These are phyloP conservation scores for Drosophila tripunctata DNA, from an alignment of 2,888 invertebrate genomes.

Conservation along the genomic window DNA sequence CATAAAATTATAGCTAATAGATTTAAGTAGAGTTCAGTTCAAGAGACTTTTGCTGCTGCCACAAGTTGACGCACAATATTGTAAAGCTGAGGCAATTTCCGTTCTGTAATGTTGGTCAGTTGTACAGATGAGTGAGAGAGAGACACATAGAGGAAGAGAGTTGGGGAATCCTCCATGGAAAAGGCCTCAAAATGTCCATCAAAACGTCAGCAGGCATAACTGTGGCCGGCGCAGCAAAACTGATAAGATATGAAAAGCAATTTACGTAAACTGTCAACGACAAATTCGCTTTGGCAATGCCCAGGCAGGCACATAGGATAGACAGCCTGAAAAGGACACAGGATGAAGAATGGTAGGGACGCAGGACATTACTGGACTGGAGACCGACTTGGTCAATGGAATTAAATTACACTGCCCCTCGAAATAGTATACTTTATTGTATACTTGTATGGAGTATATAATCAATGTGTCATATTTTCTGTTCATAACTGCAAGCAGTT, in stretches of 20 bases:
- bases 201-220: conserved; percentile 66
- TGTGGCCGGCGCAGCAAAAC: conserved; percentile 38
- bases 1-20: conserved; percentile 19
- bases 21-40: conserved; percentile 21
- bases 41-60: conserved; percentile 11
- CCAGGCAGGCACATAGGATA: background rate
- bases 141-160: too few species aligned
- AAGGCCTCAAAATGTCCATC: conserved; percentile 67
- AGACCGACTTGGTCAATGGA: conserved; percentile 15
- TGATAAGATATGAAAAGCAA: conserved; percentile 74
- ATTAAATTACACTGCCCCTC: conserved; percentile 39
- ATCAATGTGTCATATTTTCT: conserved; percentile 20
- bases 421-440: background rate
- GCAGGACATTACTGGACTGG: conserved; percentile 4
- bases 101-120: conserved; percentile 34
- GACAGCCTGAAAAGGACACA: background rate
- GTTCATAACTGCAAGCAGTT: conserved; percentile 18
- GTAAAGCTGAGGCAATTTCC: conserved; percentile 67
- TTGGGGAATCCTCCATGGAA: background rate
- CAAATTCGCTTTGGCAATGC: conserved; percentile 58
- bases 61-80: conserved; percentile 43
- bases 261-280: conserved; percentile 75
- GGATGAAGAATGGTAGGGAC: background rate
- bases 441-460: conserved; percentile 7
- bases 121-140: background rate